Conservation (phyloP, 2,797 vertebrate genomes). For the Eurystomus glaucurus region DNA sequence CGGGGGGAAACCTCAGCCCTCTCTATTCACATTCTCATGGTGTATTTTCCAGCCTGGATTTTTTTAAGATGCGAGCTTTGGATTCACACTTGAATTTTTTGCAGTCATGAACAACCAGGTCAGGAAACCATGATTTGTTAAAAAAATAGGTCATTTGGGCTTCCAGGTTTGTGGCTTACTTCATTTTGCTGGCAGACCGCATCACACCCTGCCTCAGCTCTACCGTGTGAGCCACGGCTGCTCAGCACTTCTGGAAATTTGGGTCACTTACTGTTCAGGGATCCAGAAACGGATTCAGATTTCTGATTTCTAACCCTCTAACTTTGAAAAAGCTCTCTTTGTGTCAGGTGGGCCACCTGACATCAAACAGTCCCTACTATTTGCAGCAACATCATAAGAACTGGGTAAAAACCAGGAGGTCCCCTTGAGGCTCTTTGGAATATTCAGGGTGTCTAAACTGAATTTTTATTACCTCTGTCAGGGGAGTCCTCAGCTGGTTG, state of each 20-base stretch:
- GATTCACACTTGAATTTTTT: conserved; percentile 26
- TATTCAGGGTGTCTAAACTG: neutral
- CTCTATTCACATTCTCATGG: neutral
- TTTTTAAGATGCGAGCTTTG: conserved; percentile 17
- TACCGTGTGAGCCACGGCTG: neutral
- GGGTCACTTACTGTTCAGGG: neutral
- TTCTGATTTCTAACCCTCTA: neutral
- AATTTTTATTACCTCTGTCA: neutral
- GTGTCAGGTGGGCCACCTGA: neutral
- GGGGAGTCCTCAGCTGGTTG: neutral
- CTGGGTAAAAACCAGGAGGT: neutral
- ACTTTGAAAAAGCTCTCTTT: neutral
- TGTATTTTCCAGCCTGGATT: conserved; percentile 35
- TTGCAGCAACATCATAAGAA: neutral
- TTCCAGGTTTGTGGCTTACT: conserved; percentile 60
- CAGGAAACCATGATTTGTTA: conserved; percentile 48
- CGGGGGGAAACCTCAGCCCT: neutral
- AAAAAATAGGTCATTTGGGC: conserved; percentile 14
- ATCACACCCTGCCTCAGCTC: neutral
- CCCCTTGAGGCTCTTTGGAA: neutral
- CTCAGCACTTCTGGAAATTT: conserved; percentile 1
- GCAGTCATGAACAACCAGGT: neutral
- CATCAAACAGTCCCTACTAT: neutral
- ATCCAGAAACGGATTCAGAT: neutral
- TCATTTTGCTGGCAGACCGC: conserved; percentile 33